Evolutionary conservation across 2,888 invertebrate species (phyloP).

Genomic region (Vandiemenella viatica): DNA sequence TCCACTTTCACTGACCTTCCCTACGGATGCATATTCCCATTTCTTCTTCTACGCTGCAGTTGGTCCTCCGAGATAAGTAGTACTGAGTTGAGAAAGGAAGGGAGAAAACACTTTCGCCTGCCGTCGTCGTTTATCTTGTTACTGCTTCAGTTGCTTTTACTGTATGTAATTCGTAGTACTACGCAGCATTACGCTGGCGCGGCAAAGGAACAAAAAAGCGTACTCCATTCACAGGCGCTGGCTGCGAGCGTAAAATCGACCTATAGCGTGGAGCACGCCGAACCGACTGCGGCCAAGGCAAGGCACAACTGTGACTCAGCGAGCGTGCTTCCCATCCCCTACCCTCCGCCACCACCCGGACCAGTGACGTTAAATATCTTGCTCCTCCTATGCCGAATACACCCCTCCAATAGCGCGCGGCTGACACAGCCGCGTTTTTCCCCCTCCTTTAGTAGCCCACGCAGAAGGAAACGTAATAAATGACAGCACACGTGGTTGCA

Average conservation of each 20-base stretch:
- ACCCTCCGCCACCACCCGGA: not conserved
- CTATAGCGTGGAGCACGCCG: conserved; percentile 6
- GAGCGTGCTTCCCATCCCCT: conserved; percentile 10
- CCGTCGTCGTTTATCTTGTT: too few relatives aligned
- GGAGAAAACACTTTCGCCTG: too few relatives aligned
- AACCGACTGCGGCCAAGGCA: conserved; percentile 3
- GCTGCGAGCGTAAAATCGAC: conserved; percentile 14
- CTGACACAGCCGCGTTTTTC: too few relatives aligned
- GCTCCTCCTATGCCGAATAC: not conserved
- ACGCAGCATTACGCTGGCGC: conserved; percentile 9
- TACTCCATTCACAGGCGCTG: conserved; percentile 12
- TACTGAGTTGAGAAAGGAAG: too few relatives aligned
- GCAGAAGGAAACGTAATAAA: not conserved
- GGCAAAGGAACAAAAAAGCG: conserved; percentile 12
- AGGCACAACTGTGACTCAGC: not conserved
- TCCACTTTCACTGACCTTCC: conserved; percentile 11
- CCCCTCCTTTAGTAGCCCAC: not conserved
- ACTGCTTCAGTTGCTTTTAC: not conserved
- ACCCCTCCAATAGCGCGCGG: not conserved
- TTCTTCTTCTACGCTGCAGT: too few relatives aligned
- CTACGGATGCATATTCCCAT: not conserved
- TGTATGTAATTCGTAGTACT: conserved; percentile 11
- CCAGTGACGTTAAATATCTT: not conserved
- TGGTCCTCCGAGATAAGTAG: not conserved
- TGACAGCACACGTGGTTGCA: not conserved